Evolutionary conservation across 2,113 vertebrate genomes (phyloP), one percentile per base, ranked within the genome.

Genomic region (Oryzias javanicus): DNA sequence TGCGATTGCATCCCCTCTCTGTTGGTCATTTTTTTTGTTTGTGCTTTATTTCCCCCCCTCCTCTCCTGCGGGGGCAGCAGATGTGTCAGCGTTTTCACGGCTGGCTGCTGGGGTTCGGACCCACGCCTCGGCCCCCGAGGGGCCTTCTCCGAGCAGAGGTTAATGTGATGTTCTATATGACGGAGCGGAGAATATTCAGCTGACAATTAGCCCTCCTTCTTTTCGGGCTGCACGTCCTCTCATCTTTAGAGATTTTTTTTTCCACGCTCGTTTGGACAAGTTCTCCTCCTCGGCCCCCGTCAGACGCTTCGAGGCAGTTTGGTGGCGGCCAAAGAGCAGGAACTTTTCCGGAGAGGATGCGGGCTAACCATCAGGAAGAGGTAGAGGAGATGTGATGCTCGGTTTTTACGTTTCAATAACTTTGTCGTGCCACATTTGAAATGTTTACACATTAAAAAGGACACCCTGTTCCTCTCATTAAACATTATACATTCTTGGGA

Each of bases 71-170:
- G 76, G 64, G 67, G 54, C 84, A 88, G 86, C 85, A 69, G 56
- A 88, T 63, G 87, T 85, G 86, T 88, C 87, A 87, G 87, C 84
- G 50, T 83, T 89, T 90, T 87, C 80, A 85, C 71, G 72, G 81
- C 56, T 55, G 79, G 78, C 69, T 84, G 84, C 74, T 45, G 68
- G 76, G 81, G 81, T 79, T 75, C 72, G 74, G 79, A 81, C 80
- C 71, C 64, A 44, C 25, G 59, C 49, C 58, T 68, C 46, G 4
- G 48, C 62, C 70, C 55, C 25, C 22, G 22, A 58, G 65, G 47
- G 55, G 58, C 48, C 25, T 64, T 14, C 1, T 60, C 14, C 49
- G 63, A 22, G 25, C n/a, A 15, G 68, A 76, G 84, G 86, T 86
- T 85, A 88, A 89, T 54, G 6, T 4, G 53, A 59, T 14, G 47